Base-by-base conservation (phyloP, 2,888 invertebrate genomes). In the Drosophila helvetica region DNA sequence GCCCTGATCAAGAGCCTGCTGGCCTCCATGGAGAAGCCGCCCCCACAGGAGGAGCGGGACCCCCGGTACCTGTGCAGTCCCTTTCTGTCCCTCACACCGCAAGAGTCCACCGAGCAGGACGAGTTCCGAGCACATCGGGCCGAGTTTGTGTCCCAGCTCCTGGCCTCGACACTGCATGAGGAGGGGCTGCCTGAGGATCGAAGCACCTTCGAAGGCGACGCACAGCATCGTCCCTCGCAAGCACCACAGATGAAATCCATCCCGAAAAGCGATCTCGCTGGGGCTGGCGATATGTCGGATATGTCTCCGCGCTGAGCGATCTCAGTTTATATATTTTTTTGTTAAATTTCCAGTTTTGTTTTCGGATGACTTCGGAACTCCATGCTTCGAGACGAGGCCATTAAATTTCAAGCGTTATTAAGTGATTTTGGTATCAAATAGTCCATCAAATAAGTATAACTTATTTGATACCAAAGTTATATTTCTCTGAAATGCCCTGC, bases 91-190 rank as follows among this genome's bases (percentile, higher is more conserved):
- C 15, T 58, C 6, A 5, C 12, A 0, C 27, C 18, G 0, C 15
- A 25, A 0, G 38, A 61, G 63, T 12, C 56, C 61, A 1, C 30
- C 60, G 65, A 75, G n/a, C 78, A 69, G 3, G 42, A 43, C 0
- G 25, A 8, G 1, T 82, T 86, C n/a, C 38, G 80, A 3, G 22
- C 58, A 0, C 62, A 80, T 3, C 86, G 85, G 1, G 74, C 85
- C 5, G 85, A 86, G 3, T 86, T 86, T 15, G 85, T 86, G 3
- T 54, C 82, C 42, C 86, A 86, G 15, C 57, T 86, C 17, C 8
- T 86, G 2, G 70, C 75, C 12, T 86, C 85, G 17, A 70, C 83
- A 12, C 56, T 86, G 17, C 66, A 70, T n/a, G 82, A 79, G 27
- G 83, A 84, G 38, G 57, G 84, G 6, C 67, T 81, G 17, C 45